Percentiles rank a stretch among this genome's conserved stretches.
Conservation (phyloP, 2,113 vertebrate species). For the Panurus biarmicus region DNA sequence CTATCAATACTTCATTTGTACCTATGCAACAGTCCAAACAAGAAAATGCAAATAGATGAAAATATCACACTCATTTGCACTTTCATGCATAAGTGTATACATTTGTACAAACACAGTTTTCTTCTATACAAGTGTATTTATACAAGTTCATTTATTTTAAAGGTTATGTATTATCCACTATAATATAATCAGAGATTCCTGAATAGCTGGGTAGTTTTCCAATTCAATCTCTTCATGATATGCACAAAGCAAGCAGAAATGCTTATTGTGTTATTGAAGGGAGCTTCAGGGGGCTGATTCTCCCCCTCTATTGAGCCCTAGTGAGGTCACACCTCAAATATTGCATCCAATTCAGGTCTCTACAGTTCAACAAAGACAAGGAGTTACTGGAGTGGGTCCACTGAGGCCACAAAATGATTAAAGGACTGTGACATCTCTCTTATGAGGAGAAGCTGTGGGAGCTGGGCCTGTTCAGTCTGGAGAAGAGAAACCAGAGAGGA, state of each 20-base stretch:
- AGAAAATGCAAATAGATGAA: neutral
- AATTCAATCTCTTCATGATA: neutral
- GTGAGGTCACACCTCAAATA: neutral
- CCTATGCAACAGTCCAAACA: neutral
- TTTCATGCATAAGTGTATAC: rapidly evolving
- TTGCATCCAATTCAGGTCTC: rapidly evolving
- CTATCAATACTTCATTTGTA: neutral
- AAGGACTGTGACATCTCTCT: neutral
- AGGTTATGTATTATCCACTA: neutral
- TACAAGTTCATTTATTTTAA: neutral
- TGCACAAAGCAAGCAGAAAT: neutral
- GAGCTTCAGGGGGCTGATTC: neutral
- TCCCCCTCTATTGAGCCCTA: neutral
- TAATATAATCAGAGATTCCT: neutral
- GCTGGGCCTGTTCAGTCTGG: neutral
- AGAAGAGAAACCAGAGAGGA: neutral
- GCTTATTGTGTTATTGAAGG: neutral
- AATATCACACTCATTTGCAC: neutral
- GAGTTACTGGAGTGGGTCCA: neutral
- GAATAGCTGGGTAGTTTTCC: neutral
- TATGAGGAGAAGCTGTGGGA: neutral
- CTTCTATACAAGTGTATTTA: neutral
- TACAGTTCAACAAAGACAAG: neutral
- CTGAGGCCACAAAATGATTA: neutral
- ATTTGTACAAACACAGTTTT: neutral